Conservation (phyloP, 1,140 invertebrate genomes). For the Trichonephila inaurata region DNA sequence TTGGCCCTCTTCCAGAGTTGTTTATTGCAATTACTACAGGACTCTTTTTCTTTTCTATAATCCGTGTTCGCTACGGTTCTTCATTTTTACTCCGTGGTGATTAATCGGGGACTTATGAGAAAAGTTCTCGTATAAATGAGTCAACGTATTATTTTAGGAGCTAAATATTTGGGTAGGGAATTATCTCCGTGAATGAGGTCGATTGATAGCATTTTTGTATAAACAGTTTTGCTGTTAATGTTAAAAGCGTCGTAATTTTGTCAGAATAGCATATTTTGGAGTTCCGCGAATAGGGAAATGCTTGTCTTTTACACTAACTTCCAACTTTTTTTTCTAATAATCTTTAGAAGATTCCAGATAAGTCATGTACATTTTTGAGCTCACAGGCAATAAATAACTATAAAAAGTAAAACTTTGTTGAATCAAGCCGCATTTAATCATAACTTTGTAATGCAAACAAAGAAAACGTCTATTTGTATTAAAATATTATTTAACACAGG, state of each 20-base stretch:
- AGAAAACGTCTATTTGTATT: too few relatives aligned
- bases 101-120: constrained; percentile 38
- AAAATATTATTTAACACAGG: too few relatives aligned
- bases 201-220: constrained; percentile 6
- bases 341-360: too few relatives aligned
- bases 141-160: constrained; percentile 49
- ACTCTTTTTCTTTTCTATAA: neutral
- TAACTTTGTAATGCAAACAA: too few relatives aligned
- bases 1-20: constrained; percentile 64
- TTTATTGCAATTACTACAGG: constrained; percentile 60
- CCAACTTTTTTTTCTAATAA: too few relatives aligned
- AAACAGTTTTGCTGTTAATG: neutral
- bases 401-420: too few relatives aligned
- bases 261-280: too few relatives aligned
- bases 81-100: constrained; percentile 32
- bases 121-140: constrained; percentile 34
- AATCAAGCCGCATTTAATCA: too few relatives aligned
- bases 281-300: too few relatives aligned
- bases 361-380: too few relatives aligned
- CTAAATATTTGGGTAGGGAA: constrained; percentile 60
- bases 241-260: neutral
- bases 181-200: constrained; percentile 51
- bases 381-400: too few relatives aligned
- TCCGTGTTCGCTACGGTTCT: constrained; percentile 9
- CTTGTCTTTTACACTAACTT: too few relatives aligned